Conservation (phyloP, 2,888 invertebrate genomes). For the Calliphora vomitoria region DNA sequence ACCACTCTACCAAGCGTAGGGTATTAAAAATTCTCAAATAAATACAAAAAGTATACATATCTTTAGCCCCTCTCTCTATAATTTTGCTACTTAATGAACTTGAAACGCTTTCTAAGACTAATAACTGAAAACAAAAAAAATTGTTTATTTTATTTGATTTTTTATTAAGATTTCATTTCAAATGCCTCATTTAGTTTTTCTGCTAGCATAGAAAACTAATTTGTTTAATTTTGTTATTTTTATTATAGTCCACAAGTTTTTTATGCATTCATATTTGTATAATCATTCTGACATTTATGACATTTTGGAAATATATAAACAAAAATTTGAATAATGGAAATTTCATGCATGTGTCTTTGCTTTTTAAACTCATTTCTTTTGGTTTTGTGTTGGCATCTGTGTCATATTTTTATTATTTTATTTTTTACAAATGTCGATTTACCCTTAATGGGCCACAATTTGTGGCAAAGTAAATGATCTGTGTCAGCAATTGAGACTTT, state of each 20-base stretch:
- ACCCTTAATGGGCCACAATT: constrained; percentile 51
- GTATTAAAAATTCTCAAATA: too few species aligned
- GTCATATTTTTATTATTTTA: background rate
- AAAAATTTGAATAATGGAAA: constrained; percentile 29
- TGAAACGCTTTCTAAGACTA: background rate
- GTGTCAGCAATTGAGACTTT: constrained; percentile 68
- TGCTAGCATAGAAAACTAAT: constrained; percentile 20
- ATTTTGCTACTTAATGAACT: constrained; percentile 1
- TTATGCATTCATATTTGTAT: constrained; percentile 1
- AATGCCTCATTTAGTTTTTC: constrained; percentile 41
- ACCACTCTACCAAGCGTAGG: too few species aligned
- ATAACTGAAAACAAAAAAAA: background rate
- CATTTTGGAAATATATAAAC: constrained; percentile 41
- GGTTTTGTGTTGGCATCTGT: background rate
- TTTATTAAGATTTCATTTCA: constrained; percentile 11
- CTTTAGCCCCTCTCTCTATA: background rate
- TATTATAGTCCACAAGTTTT: background rate
- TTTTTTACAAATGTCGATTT: constrained; percentile 5
- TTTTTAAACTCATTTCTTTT: background rate
- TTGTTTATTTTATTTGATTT: background rate
- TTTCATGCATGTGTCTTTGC: constrained; percentile 12
- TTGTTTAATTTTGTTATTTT: constrained; percentile 28
- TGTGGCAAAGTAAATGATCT: constrained; percentile 63
- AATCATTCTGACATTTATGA: constrained; percentile 53
- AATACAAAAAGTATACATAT: background rate